Evolutionary conservation across 2,888 invertebrate genomes (phyloP), one percentile per base, ranked within the genome.

Genomic region (Laothoe populi): DNA sequence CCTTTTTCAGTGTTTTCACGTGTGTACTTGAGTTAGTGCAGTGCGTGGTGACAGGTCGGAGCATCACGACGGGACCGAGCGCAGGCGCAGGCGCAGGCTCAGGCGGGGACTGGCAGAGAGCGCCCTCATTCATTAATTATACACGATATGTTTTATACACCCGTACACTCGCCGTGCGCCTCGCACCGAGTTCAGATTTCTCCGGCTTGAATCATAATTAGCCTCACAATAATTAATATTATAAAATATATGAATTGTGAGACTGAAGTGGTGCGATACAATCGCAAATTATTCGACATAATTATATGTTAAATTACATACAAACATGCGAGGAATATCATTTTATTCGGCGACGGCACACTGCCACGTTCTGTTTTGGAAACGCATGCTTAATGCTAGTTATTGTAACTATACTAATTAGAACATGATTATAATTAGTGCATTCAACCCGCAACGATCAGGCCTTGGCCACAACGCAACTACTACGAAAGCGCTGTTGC

Each of bases 321-420:
- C 53, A 40, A 42, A 16, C 60, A 53, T 40, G 38, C 53, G 21
- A 49, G 24, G 49, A 31, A 53, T 26, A 42, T 61, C 40, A 53
- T 53, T 53, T 38, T 40, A 40, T 49, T 61, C 31, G 19, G 48
- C 31, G 31, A 49, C 23, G 23, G 46, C 31, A 31, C 31, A 31
- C 2, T 5, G 7, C 31, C 16, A 26, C 31, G n/a, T 4, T 35
- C 19, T 2, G 26, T 53, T 35, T 53, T 11, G 10, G 19, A 53
- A 35, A 53, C 19, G 48, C 4, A 38, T 38, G 16, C 10, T n/a
- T 24, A n/a, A 35, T 60, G 48, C 38, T 23, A 26, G 44, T 57
- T 44, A 42, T 45, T n/a, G 49, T 19, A 59, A 49, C 42, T 57
- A 61, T 64, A 66, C 62, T 66, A 63, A 66, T 66, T 63, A 66